Evolutionary conservation across 1,140 invertebrate species (phyloP), one percentile per base, ranked within the genome.

Genomic region (Eumaeus atala): DNA sequence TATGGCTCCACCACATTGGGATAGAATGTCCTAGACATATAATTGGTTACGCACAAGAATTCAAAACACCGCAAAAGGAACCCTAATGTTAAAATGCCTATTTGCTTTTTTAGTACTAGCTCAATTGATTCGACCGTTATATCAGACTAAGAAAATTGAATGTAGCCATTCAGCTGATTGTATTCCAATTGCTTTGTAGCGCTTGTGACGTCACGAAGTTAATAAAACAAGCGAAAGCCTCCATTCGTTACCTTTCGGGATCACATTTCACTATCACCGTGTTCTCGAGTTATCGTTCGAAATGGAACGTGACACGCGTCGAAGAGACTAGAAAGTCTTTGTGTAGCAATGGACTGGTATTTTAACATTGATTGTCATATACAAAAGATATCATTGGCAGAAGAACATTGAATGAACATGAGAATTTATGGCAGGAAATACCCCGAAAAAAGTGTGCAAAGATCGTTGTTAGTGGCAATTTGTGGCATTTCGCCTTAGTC

Each of bases 211-310:
- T 63, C 57, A 64, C 58, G 61, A 52, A 56, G 38, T 17, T 36
- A 58, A 53, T 54, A 56, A 48, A 56, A 56, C 40, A 54, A 56
- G 58, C 51, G 61, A 64, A 64, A 64, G 61, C 51, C 38, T 56
- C 59, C 49, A 60, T 57, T 54, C 16, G 21, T 53, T 51, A 52
- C 37, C 51, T 48, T 48, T 47, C 14, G 51, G 51, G 56, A 53
- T 54, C 47, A 58, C 47, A 58, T 58, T 58, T 53, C 51, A 58
- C 51, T 35, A 53, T 58, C 51, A 53, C 21, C 53, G 14, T 16
- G 14, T 16, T 44, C 40, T 44, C 40, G 40, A 44, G 40, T 44
- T 44, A 44, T 44, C 40, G n/a, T n/a, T n/a, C n/a, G 21, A 44
- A 44, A 16, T 44, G 40, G 40, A 9, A 14, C 40, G 17, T 44